phyloP scores from a whole-genome alignment of 2,888 invertebrate species.

The Criorhina ranunculi region DNA sequence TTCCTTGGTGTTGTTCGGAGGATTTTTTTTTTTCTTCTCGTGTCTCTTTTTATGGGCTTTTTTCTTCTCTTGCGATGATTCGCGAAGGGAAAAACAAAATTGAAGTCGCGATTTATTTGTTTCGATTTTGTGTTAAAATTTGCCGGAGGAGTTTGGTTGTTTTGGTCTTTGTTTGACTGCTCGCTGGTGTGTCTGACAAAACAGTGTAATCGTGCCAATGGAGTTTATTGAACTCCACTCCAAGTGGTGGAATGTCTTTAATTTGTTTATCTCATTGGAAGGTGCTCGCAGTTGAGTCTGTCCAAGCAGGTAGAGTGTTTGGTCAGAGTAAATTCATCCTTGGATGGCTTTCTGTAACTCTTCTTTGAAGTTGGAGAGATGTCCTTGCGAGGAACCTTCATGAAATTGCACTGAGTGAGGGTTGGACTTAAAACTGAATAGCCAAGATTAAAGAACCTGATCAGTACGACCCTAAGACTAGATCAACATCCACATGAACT shows the following conservation, averaged over 20 bases:
- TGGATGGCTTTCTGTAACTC: too few species aligned
- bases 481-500: too few species aligned
- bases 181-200: slow-evolving; percentile 65
- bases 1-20: slow-evolving; percentile 58
- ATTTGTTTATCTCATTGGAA: slow-evolving; percentile 52
- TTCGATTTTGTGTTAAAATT: slow-evolving; percentile 73
- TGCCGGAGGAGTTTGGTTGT: slow-evolving; percentile 53
- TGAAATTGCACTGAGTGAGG: too few species aligned
- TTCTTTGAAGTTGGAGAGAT: too few species aligned
- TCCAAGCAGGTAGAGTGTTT: too few species aligned
- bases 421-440: too few species aligned
- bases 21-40: slow-evolving; percentile 33
- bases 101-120: slow-evolving; percentile 78
- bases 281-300: too few species aligned
- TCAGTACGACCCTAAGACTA: too few species aligned
- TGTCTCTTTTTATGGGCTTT: slow-evolving; percentile 62
- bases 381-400: too few species aligned
- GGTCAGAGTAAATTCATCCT: too few species aligned
- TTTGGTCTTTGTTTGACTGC: slow-evolving; percentile 56
- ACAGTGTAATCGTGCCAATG: slow-evolving; percentile 70
- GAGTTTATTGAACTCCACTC: slow-evolving; percentile 66
- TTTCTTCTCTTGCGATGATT: slow-evolving; percentile 62
- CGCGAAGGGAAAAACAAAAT: slow-evolving; percentile 61
- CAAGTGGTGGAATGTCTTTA: slow-evolving; percentile 57
- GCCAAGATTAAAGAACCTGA: too few species aligned